Conservation (phyloP, 2,888 invertebrate genomes). For the Thalpophila matura region DNA sequence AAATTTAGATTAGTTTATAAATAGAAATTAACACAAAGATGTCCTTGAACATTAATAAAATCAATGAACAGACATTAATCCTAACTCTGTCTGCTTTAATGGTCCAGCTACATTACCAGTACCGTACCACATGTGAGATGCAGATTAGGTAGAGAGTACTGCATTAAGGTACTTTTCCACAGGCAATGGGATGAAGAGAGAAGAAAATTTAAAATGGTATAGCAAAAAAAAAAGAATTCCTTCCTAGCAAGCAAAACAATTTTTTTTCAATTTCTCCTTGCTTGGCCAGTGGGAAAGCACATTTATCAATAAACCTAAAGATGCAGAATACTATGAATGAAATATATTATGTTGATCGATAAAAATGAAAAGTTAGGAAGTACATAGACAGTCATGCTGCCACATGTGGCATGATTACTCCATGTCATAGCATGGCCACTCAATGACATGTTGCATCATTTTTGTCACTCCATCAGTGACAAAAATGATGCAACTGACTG, state of each 20-base stretch:
- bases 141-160: background rate
- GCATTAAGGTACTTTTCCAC: too few species aligned
- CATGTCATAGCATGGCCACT: too few species aligned
- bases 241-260: too few species aligned
- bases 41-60: slow-evolving; percentile 36
- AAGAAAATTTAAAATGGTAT: too few species aligned
- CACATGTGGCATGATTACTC: slow-evolving; percentile 6
- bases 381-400: background rate
- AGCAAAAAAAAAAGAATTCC: too few species aligned
- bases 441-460: too few species aligned
- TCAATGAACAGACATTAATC: slow-evolving; percentile 12
- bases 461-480: too few species aligned
- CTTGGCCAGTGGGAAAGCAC: too few species aligned
- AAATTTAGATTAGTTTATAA: slow-evolving; percentile 32
- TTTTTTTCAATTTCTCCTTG: too few species aligned
- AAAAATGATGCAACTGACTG: slow-evolving; percentile 19
- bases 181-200: too few species aligned
- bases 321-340: background rate
- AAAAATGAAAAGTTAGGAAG: background rate
- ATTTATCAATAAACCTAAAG: background rate
- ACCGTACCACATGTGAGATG: slow-evolving; percentile 7
- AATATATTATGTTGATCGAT: background rate
- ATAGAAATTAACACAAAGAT: slow-evolving; percentile 40
- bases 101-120: too few species aligned
- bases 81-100: slow-evolving; percentile 18